Percentiles rank a stretch among this genome's conserved stretches.
phyloP scores from a whole-genome alignment of 2,113 vertebrate genomes.

The Dasyornis broadbenti region DNA sequence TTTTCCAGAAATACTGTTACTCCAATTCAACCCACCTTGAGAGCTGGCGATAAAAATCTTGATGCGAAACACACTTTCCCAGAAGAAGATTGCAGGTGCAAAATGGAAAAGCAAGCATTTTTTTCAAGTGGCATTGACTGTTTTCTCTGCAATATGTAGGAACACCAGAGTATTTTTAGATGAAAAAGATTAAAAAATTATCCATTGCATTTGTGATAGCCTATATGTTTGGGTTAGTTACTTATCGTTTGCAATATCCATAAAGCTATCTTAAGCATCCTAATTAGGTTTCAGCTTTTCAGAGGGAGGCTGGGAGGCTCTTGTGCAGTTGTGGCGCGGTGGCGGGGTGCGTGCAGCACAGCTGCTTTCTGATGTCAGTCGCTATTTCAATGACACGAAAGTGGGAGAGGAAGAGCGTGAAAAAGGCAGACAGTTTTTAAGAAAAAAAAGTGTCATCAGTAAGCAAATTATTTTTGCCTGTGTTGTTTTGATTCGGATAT shows the following conservation, averaged over 20 bases:
- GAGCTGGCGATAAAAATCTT: conserved; percentile 2
- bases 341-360: conserved; percentile 9
- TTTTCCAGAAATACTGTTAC: not conserved
- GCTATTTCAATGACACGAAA: conserved; percentile 52
- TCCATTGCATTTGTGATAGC: conserved; percentile 5
- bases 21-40: not conserved
- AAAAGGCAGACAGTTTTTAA: conserved; percentile 51
- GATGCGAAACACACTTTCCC: not conserved
- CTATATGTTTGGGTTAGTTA: conserved; percentile 49
- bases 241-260: conserved; percentile 29
- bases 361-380: conserved; percentile 66
- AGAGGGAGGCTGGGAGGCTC: conserved; percentile 12
- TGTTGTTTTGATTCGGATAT: conserved; percentile 66
- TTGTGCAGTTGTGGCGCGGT: conserved; percentile 50
- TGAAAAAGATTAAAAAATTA: conserved; percentile 55
- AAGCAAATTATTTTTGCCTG: conserved; percentile 67
- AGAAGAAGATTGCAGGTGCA: conserved; percentile 41
- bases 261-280: conserved; percentile 47
- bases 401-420: conserved; percentile 59
- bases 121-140: conserved; percentile 13
- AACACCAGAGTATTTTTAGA: conserved; percentile 48
- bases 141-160: conserved; percentile 22
- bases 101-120: conserved; percentile 34
- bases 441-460: conserved; percentile 56
- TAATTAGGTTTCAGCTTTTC: conserved; percentile 53